A percentile compares a stretch with the other conserved stretches of the same genome.
phyloP scores from a whole-genome alignment of 2,888 invertebrate genomes.

The Muscina levida region DNA sequence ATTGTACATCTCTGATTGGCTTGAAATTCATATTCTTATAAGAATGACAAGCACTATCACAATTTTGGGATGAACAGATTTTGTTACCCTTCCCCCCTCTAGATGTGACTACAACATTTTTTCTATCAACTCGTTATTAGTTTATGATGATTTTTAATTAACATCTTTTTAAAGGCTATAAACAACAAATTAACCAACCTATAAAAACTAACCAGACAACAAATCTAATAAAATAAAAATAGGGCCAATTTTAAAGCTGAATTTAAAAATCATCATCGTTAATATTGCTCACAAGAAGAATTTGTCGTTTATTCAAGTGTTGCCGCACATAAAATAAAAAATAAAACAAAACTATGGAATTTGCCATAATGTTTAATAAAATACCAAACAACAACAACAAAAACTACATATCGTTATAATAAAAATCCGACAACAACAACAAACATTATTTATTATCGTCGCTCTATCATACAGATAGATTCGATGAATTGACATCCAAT shows the following conservation, averaged over 20 bases:
- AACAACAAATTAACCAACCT: slow-evolving; percentile 13
- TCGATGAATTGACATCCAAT: too few species aligned
- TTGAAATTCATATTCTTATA: not conserved
- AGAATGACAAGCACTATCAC: not conserved
- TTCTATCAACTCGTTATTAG: slow-evolving; percentile 1
- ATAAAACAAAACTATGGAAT: not conserved
- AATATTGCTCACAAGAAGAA: slow-evolving; percentile 14
- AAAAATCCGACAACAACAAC: too few species aligned
- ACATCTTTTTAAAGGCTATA: slow-evolving; percentile 21
- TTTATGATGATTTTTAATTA: slow-evolving; percentile 23
- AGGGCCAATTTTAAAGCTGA: slow-evolving; percentile 5
- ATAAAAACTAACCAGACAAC: not conserved
- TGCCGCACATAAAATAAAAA: too few species aligned
- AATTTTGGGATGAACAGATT: not conserved
- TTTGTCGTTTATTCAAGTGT: not conserved
- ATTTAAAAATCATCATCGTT: slow-evolving; percentile 10
- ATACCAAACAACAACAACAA: not conserved
- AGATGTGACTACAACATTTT: not conserved
- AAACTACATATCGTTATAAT: too few species aligned
- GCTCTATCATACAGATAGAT: too few species aligned
- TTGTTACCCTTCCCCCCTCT: not conserved
- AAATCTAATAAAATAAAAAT: not conserved
- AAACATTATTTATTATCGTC: too few species aligned
- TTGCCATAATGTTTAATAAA: not conserved
- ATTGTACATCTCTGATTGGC: too few species aligned